Percentiles rank a stretch among this genome's conserved stretches.
Evolutionary conservation across 1,140 invertebrate species (phyloP).

Genomic region (Drosophila pectinifera): DNA sequence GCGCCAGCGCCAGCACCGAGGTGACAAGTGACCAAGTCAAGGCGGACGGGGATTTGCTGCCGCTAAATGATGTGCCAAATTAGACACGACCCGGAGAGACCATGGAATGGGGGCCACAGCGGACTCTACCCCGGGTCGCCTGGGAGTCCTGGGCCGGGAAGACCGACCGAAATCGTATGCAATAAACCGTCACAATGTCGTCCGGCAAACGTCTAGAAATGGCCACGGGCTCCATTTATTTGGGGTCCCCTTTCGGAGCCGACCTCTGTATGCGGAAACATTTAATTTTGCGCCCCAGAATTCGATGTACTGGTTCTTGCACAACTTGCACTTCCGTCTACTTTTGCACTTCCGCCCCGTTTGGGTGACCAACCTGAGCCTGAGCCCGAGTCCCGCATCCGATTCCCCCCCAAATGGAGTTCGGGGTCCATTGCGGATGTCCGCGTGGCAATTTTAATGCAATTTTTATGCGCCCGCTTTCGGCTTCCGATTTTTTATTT

Average conservation of each 20-base stretch:
- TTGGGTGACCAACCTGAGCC: slow-evolving; percentile 31
- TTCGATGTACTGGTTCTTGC: slow-evolving; percentile 60
- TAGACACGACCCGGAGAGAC: slow-evolving; percentile 34
- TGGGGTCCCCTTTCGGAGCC: slow-evolving; percentile 9
- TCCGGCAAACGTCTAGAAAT: slow-evolving; percentile 71
- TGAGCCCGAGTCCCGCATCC: neutral
- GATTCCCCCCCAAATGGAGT: slow-evolving; percentile 21
- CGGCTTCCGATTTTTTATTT: slow-evolving; percentile 70
- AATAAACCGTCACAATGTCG: slow-evolving; percentile 76
- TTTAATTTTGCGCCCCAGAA: slow-evolving; percentile 67
- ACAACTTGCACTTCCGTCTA: slow-evolving; percentile 78
- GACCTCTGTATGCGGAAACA: slow-evolving; percentile 53
- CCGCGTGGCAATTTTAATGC: slow-evolving; percentile 79
- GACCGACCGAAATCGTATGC: slow-evolving; percentile 56
- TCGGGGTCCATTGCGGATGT: slow-evolving; percentile 70
- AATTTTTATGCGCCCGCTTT: slow-evolving; percentile 80
- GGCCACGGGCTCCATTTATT: slow-evolving; percentile 36
- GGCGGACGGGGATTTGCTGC: slow-evolving; percentile 52
- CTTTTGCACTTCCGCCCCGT: slow-evolving; percentile 72
- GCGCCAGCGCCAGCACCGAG: slow-evolving; percentile 59
- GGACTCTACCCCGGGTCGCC: neutral
- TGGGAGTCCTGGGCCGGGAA: neutral
- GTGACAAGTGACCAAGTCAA: slow-evolving; percentile 73
- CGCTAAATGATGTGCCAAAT: slow-evolving; percentile 78
- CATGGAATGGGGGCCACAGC: neutral